These are phyloP conservation scores for Trachelus stipa DNA, from an alignment of 2,888 invertebrate species.

Conservation along the genomic window DNA sequence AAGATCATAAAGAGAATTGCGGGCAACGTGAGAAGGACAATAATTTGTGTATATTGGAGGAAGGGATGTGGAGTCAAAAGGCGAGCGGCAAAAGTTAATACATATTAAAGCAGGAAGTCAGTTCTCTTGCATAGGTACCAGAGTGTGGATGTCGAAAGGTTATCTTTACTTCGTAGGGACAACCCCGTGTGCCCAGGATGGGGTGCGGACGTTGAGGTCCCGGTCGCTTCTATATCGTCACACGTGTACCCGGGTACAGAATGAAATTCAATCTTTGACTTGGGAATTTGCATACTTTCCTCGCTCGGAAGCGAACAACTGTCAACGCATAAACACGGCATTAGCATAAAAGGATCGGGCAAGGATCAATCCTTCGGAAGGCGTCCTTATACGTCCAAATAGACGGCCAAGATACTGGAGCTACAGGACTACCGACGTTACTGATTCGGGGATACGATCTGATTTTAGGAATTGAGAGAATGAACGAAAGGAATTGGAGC, in stretches of 20 bases:
- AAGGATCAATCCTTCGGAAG: conserved; percentile 30
- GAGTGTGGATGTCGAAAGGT: conserved; percentile 46
- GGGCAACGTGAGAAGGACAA: conserved; percentile 6
- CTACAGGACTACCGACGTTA: neutral
- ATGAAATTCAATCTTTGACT: conserved; percentile 62
- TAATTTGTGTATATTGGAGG: conserved; percentile 5
- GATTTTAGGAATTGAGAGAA: neutral
- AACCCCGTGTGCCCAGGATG: neutral
- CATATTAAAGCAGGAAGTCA: conserved; percentile 61
- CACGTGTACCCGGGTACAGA: conserved; percentile 31
- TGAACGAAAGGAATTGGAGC: neutral
- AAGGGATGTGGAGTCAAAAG: conserved; percentile 46
- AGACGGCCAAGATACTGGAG: neutral
- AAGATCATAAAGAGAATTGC: conserved; percentile 1
- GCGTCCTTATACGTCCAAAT: neutral
- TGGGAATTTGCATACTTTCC: conserved; percentile 59
- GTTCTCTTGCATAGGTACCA: conserved; percentile 1
- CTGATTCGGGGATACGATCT: neutral
- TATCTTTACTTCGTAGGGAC: conserved; percentile 41
- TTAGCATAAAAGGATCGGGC: conserved; percentile 58
- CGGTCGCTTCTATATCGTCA: neutral
- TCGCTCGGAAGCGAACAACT: conserved; percentile 57
- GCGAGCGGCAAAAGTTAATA: conserved; percentile 49
- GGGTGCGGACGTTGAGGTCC: neutral
- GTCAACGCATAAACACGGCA: conserved; percentile 61